A percentile compares a stretch with the other conserved stretches of the same genome.
These are phyloP conservation scores for Syngnathus rostellatus DNA, from an alignment of 2,797 vertebrate species.

Conservation along the genomic window DNA sequence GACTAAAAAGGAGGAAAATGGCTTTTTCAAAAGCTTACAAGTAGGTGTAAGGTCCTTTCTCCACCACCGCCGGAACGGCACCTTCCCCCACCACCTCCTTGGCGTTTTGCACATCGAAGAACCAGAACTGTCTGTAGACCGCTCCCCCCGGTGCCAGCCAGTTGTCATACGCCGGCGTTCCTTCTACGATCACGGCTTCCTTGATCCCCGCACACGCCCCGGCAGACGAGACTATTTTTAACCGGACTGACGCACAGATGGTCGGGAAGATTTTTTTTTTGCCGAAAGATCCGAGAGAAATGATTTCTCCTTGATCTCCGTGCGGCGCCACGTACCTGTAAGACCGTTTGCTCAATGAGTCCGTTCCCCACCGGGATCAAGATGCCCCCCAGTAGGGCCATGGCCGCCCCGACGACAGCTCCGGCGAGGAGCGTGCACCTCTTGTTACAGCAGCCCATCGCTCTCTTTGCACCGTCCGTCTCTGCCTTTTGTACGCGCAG, in stretches of 20 bases:
- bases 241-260: constrained; percentile 18
- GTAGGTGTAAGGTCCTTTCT: constrained; percentile 92
- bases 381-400: constrained; percentile 78
- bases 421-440: constrained; percentile 65
- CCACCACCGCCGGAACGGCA: constrained; percentile 61
- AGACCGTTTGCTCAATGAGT: constrained; percentile 71
- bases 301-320: constrained; percentile 55
- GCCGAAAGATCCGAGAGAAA: not conserved
- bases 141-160: constrained; percentile 72
- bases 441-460: constrained; percentile 43
- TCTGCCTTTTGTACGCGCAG: constrained; percentile 26
- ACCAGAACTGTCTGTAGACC: constrained; percentile 87
- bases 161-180: constrained; percentile 81
- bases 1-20: not conserved
- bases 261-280: not conserved
- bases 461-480: constrained; percentile 17
- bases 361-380: constrained; percentile 80
- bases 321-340: constrained; percentile 68
- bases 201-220: constrained; percentile 32
- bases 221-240: constrained; percentile 51
- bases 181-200: constrained; percentile 80
- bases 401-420: constrained; percentile 67
- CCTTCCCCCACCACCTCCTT: constrained; percentile 61
- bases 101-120: constrained; percentile 82
- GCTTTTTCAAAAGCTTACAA: constrained; percentile 52